Base-by-base conservation (phyloP, 2,797 vertebrate genomes). In the Adelosebastes latens region DNA sequence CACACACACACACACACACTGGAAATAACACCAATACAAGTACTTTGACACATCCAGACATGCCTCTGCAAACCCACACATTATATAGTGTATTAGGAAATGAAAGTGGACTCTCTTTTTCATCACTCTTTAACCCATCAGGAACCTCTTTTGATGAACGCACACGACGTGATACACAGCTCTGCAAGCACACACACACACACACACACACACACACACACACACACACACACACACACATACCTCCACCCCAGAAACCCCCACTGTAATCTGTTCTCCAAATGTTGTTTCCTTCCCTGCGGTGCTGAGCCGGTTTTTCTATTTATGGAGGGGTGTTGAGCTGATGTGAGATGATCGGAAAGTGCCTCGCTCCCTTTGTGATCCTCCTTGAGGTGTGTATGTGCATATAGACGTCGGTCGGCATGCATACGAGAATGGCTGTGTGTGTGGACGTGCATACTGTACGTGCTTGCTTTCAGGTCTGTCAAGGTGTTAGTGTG, bases 321-420 rank as follows among this genome's bases (percentile, higher is more conserved):
- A 90, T 93, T 91, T 93, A 88, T 93, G 93, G 93, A 85, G 81
- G 82, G 64, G 84, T 91, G 93, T 90, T 91, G 92, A 94, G 90
- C 89, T 92, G 93, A 94, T 94, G 92, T 86, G 91, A 92, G 90
- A 88, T 79, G 90, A 94, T 93, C 88, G 79, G 88, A 89, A 91
- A 90, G 79, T 46, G 86, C 89, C 89, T 88, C 68, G 8, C 85
- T 88, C 77, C 81, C 80, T 75, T 86, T 79, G 82, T 88, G 80
- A 77, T 81, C 91, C 80, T 91, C 85, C 89, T 92, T 76, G 75
- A 91, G 82, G 86, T 85, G 85, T 84, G 81, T 79, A 27, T 53
- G 32, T 59, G 32, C 49, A 12, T 72, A 22, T 22, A 9, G 75
- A 73, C 1, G 58, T 52, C 27, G 14, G 59, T 46, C 42, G 42